A percentile compares a stretch with the other conserved stretches of the same genome.
These are phyloP conservation scores for Yoshiicerus persimilis DNA, from an alignment of 1,140 invertebrate species.

Conservation along the genomic window DNA sequence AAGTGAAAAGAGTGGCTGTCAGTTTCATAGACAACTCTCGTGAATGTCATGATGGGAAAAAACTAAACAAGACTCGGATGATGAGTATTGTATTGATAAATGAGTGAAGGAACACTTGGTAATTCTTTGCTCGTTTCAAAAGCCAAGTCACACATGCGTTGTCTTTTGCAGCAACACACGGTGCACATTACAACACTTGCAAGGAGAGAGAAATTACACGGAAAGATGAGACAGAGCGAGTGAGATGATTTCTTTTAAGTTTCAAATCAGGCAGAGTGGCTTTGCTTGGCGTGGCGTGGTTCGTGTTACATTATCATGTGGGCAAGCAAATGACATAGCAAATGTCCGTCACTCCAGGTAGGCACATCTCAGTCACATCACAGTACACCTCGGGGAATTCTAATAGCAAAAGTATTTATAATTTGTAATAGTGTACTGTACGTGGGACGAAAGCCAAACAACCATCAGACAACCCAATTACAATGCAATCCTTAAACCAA, in stretches of 20 bases:
- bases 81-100: conserved; percentile 5
- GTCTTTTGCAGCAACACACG: neutral
- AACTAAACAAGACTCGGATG: neutral
- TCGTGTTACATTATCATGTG: neutral
- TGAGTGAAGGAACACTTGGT: neutral
- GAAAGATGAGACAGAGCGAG: neutral
- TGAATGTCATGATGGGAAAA: conserved; percentile 1
- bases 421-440: neutral
- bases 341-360: conserved; percentile 10
- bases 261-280: neutral
- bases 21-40: neutral
- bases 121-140: neutral
- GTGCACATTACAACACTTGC: neutral
- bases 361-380: neutral
- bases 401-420: neutral
- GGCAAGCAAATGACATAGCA: conserved; percentile 12
- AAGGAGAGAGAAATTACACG: neutral
- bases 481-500: neutral
- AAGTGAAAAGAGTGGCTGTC: conserved; percentile 15
- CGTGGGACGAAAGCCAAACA: neutral
- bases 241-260: neutral
- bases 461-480: neutral
- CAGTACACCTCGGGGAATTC: neutral
- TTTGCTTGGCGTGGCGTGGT: neutral
- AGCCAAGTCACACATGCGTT: neutral